Evolutionary conservation across 2,888 invertebrate species (phyloP).

Genomic region (Calameuta filiformis): DNA sequence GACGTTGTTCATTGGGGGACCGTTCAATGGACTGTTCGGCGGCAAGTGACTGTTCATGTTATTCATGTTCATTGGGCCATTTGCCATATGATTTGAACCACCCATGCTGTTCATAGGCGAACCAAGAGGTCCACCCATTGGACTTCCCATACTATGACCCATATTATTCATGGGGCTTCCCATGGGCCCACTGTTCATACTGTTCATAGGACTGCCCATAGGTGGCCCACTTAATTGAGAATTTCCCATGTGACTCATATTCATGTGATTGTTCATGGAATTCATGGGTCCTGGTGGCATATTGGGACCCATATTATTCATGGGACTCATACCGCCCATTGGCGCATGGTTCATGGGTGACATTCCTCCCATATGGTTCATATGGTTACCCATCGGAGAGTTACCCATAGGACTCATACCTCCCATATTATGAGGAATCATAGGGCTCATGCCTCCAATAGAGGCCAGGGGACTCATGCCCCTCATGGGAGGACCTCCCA

Average conservation of each 20-base stretch:
- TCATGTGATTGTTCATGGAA: conserved; percentile 68
- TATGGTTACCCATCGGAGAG: conserved; percentile 66
- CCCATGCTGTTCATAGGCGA: conserved; percentile 78
- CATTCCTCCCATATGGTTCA: conserved; percentile 74
- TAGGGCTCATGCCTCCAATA: conserved; percentile 65
- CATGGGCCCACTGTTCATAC: conserved; percentile 69
- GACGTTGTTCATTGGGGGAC: conserved; percentile 61
- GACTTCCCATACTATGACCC: conserved; percentile 77
- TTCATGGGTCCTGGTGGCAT: conserved; percentile 76
- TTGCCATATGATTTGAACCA: conserved; percentile 59
- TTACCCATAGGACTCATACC: conserved; percentile 64
- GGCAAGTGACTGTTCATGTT: conserved; percentile 63
- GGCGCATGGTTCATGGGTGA: conserved; percentile 73
- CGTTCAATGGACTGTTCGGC: conserved; percentile 60
- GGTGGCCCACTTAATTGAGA: conserved; percentile 68
- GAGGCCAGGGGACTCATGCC: conserved; percentile 73
- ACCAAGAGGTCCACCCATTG: conserved; percentile 72
- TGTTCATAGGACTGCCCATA: conserved; percentile 75
- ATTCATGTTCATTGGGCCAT: conserved; percentile 61
- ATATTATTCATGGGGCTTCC: conserved; percentile 74
- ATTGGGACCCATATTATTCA: conserved; percentile 80
- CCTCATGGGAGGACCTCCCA: conserved; percentile 74
- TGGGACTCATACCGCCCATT: conserved; percentile 74
- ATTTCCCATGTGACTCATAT: conserved; percentile 67
- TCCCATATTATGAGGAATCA: conserved; percentile 65